Evolutionary conservation across 2,113 vertebrate genomes (phyloP), one percentile per base, ranked within the genome.

Genomic region (Sylvilagus bachmani): DNA sequence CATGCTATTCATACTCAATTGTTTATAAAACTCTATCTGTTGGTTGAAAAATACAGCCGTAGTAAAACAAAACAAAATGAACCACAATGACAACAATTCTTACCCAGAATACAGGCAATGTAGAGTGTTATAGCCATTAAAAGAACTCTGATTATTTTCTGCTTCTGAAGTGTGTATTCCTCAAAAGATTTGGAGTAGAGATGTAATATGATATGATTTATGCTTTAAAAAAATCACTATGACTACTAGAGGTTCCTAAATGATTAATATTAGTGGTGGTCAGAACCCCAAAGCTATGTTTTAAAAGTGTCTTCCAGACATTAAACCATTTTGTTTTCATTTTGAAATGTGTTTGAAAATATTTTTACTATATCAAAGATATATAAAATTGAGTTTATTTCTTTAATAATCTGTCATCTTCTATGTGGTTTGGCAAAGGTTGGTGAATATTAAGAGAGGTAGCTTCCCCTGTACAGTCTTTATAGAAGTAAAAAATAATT

Each of bases 371-470:
- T 64, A 81, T 89, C 10, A 91, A 80, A 66, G 19, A 58, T 88
- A 79, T 91, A 49, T 81, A 81, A 95, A 94, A 24, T 58, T 49
- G 62, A 16, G 71, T 80, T 91, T 67, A 86, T 88, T 85, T 87
- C 24, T 85, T 19, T 84, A 81, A 49, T 73, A 27, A 61, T 90
- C 92, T 88, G 25, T 80, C 29, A 33, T 86, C 24, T 61, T 81
- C 64, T 36, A 6, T 9, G 21, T 3, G 51, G 74, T 10, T 44
- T 12, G 13, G 19, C 5, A 86, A 9, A n/a, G 49, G 21, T 36
- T 94, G 75, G 55, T n/a, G 14, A 83, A 21, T 11, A 92, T 82
- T 82, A 78, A 64, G 19, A 81, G 24, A 93, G 75, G 44, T 66
- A 53, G 24, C 5, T 10, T 79, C 55, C 3, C 53, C 14, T 51